Conservation (phyloP, 2,113 vertebrate genomes). For the Alexandromys fortis region DNA sequence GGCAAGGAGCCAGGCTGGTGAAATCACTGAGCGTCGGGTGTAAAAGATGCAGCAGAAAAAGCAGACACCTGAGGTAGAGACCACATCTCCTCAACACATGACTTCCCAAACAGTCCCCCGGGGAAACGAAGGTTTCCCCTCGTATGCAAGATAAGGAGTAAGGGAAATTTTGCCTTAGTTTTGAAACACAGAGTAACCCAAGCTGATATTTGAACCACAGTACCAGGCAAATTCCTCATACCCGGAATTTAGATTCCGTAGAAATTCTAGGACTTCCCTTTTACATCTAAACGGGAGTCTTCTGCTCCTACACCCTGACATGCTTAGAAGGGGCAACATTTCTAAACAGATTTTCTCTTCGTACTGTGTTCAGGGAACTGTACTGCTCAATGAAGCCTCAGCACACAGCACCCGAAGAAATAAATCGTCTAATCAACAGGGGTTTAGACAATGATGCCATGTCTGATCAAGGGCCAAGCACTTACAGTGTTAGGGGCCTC, state of each 20-base stretch:
- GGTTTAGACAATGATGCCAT: neutral
- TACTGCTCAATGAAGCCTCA: neutral
- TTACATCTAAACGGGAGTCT: neutral
- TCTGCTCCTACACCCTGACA: neutral
- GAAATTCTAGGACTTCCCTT: constrained; percentile 59
- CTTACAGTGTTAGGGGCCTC: neutral
- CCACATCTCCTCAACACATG: neutral
- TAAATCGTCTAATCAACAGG: neutral
- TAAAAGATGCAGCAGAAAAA: neutral
- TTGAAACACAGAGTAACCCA: constrained; percentile 10
- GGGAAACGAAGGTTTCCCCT: neutral
- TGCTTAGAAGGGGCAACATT: neutral
- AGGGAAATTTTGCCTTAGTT: constrained; percentile 23
- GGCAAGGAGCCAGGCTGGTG: neutral
- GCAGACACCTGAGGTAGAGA: no score
- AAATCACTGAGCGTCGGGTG: no score
- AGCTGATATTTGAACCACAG: neutral
- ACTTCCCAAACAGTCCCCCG: neutral
- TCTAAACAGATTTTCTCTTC: neutral
- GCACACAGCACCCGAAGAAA: neutral
- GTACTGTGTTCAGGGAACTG: neutral
- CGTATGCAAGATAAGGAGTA: neutral
- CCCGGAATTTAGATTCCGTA: constrained; percentile 17
- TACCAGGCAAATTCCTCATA: constrained; percentile 31
- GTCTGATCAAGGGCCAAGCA: neutral